Evolutionary conservation across 2,888 invertebrate genomes (phyloP), one percentile per base, ranked within the genome.

Genomic region (Eupithecia tripunctaria): DNA sequence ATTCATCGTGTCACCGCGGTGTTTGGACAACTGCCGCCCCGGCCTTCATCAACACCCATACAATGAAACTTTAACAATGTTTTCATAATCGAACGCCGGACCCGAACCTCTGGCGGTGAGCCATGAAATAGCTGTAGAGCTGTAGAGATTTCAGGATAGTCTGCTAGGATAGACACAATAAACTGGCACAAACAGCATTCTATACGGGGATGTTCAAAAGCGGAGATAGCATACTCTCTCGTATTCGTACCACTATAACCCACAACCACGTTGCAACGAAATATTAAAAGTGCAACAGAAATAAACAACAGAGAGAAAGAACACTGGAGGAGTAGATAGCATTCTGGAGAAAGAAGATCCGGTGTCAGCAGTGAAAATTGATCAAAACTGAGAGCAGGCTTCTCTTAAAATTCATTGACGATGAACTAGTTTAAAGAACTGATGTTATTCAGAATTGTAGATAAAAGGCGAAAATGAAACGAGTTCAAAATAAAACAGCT

Each of bases 41-140:
- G 91, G 90, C 92, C 93, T 92, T 93, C 93, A 89, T 91, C 91
- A 91, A 89, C 91, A 91, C 87, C 88, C 88, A 88, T 89, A 88
- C 89, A 91, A 91, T 93, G 90, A 92, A 93, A 93, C 87, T 91
- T 93, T 92, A 93, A 94, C 91, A 91, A 93, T 93, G 93, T 94
- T 94, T 92, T 93, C 90, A 91, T 90, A 92, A 90, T 90, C 90
- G 90, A 83, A 82, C 83, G 84, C 79, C 82, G 78, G 82, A 83
- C 83, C 86, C 85, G 82, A 83, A 84, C 86, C 84, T 82, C 83
- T 77, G 51, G 72, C 66, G 60, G 60, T 29, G 60, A 64, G 21
- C 63, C 36, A 36, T 38, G 21, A 21, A 36, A 38, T 41, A 14
- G 62, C 14, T 25, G 14, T 56, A 56, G 25, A 56, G 25, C 56